These are phyloP conservation scores for Arrhamphus sclerolepis DNA, from an alignment of 2,797 vertebrate genomes.

Conservation along the genomic window DNA sequence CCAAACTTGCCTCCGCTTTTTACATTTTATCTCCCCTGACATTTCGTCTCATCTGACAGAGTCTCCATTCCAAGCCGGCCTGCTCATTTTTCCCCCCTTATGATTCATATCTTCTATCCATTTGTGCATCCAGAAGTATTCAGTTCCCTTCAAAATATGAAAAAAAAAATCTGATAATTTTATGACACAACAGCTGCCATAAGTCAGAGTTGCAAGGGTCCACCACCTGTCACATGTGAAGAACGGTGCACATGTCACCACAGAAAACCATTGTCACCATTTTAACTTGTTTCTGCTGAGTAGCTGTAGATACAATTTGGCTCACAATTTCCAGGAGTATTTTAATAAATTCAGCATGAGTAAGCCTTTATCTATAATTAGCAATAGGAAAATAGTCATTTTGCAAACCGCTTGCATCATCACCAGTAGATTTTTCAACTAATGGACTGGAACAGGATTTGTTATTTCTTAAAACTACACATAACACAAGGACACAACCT, in stretches of 20 bases:
- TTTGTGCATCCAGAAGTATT: conserved; percentile 22
- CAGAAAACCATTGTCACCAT: not conserved
- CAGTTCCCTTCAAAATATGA: conserved; percentile 18
- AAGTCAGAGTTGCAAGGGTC: conserved; percentile 24
- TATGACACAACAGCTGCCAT: conserved; percentile 43
- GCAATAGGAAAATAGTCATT: conserved; percentile 8
- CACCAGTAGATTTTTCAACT: not conserved
- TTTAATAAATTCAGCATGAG: too few species aligned
- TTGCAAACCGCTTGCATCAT: conserved; percentile 5
- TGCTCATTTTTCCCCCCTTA: conserved; percentile 15
- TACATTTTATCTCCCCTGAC: conserved; percentile 61
- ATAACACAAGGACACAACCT: too few species aligned
- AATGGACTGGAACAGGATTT: too few species aligned
- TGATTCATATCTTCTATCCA: conserved; percentile 14
- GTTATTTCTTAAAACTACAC: too few species aligned
- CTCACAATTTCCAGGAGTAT: too few species aligned
- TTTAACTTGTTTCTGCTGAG: not conserved
- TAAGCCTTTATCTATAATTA: not conserved
- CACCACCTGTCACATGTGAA: conserved; percentile 39
- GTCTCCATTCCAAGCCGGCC: conserved; percentile 22
- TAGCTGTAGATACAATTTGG: not conserved
- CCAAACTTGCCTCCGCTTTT: conserved; percentile 57
- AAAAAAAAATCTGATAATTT: conserved; percentile 27
- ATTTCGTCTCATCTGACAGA: conserved; percentile 57
- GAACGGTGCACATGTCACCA: conserved; percentile 26